Evolutionary conservation across 2,113 vertebrate genomes (phyloP), one percentile per base, ranked within the genome.

Genomic region (Thamnophis sirtalis): DNA sequence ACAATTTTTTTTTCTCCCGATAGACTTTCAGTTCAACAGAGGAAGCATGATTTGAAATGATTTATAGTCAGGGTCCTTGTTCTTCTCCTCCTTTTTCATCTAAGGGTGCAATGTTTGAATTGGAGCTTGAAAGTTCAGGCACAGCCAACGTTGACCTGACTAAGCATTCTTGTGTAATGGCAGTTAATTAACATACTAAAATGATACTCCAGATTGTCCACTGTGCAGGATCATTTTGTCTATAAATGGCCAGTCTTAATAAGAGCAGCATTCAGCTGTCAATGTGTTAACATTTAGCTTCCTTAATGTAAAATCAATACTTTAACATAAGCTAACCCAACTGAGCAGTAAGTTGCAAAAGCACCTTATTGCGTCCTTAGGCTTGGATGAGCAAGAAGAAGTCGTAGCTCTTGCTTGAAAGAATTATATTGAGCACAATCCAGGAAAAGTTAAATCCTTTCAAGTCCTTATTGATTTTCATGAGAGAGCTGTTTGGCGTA

Each of bases 261-360:
- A 95, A 95, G 91, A 96, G 93, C 5, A 94, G 54, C 33, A 94
- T 94, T 95, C 84, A 6, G 11, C 56, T 96, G 90, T 94, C 95
- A 96, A 93, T 96, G 96, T 90, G 92, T 95, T 84, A 95, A 51
- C 0, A 0, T 96, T 96, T 95, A 89, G 95, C 94, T 96, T 96
- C 38, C 58, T 93, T 96, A 97, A 96, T 95, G 60, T 94, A 95
- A 96, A 97, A 97, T 97, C 96, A 96, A 95, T 97, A 93, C 91
- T 95, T 96, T 94, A 96, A 93, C 73, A 88, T 94, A 90, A 96
- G 84, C 28, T 96, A 96, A 96, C 97, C 97, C 95, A 8, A 93
- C 22, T 87, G 15, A 90, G n/a, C 50, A 93, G 94, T 96, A 96
- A 89, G 54, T 90, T 96, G 94, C 55, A 95, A 96, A 96, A 90